Percentiles rank a stretch among this genome's conserved stretches.
Evolutionary conservation across 2,113 vertebrate species (phyloP).

Genomic region (Speoplatyrhinus poulsoni): DNA sequence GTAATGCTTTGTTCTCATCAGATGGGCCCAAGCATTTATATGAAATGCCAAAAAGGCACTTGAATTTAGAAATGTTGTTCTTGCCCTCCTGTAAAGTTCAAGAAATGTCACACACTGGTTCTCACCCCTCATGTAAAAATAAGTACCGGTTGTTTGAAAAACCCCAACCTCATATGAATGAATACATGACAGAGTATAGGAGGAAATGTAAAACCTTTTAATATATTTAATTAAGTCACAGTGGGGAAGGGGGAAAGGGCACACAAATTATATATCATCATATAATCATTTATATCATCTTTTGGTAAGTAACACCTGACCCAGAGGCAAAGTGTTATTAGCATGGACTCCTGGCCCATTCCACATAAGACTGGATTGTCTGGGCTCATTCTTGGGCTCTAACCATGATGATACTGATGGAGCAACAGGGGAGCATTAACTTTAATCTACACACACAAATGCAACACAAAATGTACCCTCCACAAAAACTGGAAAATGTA

Average conservation of each 20-base stretch:
- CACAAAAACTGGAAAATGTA: conserved; percentile 34
- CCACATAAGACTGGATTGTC: conserved; percentile 57
- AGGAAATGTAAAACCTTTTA: conserved; percentile 67
- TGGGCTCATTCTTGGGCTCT: conserved; percentile 34
- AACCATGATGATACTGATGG: conserved; percentile 37
- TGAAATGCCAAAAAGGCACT: not conserved
- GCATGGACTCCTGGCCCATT: conserved; percentile 28
- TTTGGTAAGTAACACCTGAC: conserved; percentile 64
- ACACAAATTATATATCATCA: not conserved
- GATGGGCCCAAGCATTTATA: not conserved
- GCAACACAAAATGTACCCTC: conserved; percentile 10
- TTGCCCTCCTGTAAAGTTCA: no score
- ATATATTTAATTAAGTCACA: conserved; percentile 63
- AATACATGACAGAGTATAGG: conserved; percentile 3
- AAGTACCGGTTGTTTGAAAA: no score
- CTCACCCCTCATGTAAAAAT: no score
- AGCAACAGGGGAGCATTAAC: conserved; percentile 26
- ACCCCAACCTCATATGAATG: no score
- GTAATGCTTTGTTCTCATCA: no score
- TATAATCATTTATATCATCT: conserved; percentile 31
- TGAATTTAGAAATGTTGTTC: no score
- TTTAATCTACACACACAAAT: conserved; percentile 19
- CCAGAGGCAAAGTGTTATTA: conserved; percentile 53
- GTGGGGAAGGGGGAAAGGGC: conserved; percentile 51
- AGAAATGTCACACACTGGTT: not conserved